Evolutionary conservation across 2,888 invertebrate species (phyloP).

Genomic region (Nomada lathburiana): DNA sequence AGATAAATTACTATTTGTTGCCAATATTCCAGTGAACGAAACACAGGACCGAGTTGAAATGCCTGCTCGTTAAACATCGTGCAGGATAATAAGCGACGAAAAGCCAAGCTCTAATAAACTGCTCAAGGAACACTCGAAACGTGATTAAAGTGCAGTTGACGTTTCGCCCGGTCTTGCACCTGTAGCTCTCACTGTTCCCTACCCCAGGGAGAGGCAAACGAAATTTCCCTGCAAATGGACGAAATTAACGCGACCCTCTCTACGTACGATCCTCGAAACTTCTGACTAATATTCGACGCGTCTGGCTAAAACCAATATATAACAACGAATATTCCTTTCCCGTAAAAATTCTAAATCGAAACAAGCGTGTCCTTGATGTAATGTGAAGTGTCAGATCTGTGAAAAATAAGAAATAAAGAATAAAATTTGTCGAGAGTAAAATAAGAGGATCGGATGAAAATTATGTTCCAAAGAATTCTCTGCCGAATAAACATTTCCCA

Average conservation of each 20-base stretch:
- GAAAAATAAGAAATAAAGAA: too few relatives aligned
- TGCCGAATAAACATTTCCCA: too few relatives aligned
- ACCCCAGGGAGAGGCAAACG: slow-evolving; percentile 2
- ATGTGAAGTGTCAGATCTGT: too few relatives aligned
- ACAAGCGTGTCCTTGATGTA: too few relatives aligned
- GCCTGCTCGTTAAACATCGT: slow-evolving; percentile 39
- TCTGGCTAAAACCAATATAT: too few relatives aligned
- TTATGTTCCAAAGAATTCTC: too few relatives aligned
- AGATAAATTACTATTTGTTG: not conserved
- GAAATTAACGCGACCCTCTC: slow-evolving; percentile 47
- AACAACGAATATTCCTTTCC: too few relatives aligned
- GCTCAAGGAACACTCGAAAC: slow-evolving; percentile 48
- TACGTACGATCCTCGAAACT: slow-evolving; percentile 36
- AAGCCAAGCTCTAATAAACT: slow-evolving; percentile 40
- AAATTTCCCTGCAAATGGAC: slow-evolving; percentile 44
- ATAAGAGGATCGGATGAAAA: too few relatives aligned
- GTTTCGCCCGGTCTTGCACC: slow-evolving; percentile 47
- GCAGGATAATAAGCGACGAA: slow-evolving; percentile 42
- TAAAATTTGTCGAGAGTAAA: too few relatives aligned
- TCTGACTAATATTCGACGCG: slow-evolving; percentile 3
- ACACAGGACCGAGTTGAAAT: slow-evolving; percentile 2
- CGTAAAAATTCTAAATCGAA: too few relatives aligned
- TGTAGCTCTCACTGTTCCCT: slow-evolving; percentile 38
- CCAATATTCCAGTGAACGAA: not conserved
- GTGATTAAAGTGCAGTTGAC: slow-evolving; percentile 57